phyloP scores from a whole-genome alignment of 1,140 invertebrate species.

The Ladona fulva region DNA sequence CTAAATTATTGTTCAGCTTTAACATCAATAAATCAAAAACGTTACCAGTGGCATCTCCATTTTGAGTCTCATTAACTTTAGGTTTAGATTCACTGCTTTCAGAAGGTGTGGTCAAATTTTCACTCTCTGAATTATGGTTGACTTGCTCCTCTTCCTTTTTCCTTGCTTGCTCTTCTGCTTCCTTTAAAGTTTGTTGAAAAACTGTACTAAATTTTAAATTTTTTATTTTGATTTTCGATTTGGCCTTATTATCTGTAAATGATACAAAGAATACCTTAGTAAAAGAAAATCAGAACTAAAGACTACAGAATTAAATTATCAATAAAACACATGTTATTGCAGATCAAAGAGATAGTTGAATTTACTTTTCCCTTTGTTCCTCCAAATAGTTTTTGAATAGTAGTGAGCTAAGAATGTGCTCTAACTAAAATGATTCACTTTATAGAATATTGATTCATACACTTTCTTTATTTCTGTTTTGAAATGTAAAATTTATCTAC shows the following conservation, averaged over 20 bases:
- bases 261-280: conserved; percentile 18
- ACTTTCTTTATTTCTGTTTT: no score
- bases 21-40: neutral
- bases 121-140: neutral
- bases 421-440: no score
- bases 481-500: no score
- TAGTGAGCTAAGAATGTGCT: no score
- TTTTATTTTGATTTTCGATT: conserved; percentile 46
- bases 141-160: conserved; percentile 43
- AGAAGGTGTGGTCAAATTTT: neutral
- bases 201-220: conserved; percentile 56
- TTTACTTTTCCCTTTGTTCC: no score
- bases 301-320: no score
- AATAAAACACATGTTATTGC: no score
- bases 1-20: no score
- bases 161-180: conserved; percentile 52
- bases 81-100: neutral
- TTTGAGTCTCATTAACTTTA: neutral
- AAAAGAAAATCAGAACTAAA: neutral
- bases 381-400: no score
- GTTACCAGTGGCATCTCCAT: neutral
- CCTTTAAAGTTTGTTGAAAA: conserved; percentile 53
- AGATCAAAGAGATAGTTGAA: no score
- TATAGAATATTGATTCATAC: no score
- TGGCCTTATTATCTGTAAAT: conserved; percentile 17